Evolutionary conservation across 2,113 vertebrate species (phyloP).

Genomic region (Eptatretus burgeri): DNA sequence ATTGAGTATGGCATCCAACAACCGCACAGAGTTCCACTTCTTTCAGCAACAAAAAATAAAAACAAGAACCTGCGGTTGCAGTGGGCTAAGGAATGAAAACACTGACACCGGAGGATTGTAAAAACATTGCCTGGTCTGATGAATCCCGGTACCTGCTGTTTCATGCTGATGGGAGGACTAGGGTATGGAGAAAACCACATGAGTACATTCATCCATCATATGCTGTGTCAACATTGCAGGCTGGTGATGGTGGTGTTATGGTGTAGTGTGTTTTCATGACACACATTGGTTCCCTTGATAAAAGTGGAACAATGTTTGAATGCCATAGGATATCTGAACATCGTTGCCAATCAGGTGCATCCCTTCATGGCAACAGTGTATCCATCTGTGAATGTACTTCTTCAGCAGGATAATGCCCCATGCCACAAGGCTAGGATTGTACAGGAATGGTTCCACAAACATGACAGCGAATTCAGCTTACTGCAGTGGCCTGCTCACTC

Average conservation of each 20-base stretch:
- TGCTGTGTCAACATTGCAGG: neutral
- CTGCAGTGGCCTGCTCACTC: slow-evolving; percentile 7
- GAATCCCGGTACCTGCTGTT: neutral
- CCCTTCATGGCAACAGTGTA: slow-evolving; percentile 1
- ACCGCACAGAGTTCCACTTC: neutral
- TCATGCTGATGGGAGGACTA: neutral
- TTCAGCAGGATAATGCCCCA: neutral
- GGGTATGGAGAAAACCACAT: neutral
- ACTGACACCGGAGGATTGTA: neutral
- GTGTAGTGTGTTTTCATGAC: neutral
- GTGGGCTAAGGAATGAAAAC: neutral
- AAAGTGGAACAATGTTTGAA: neutral
- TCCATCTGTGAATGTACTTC: neutral
- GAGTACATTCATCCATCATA: neutral
- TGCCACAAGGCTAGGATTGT: neutral
- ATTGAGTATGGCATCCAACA: neutral
- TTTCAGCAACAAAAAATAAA: neutral
- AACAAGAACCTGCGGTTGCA: neutral
- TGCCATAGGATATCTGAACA: neutral
- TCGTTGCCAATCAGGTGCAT: neutral
- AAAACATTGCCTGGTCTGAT: slow-evolving; percentile 5
- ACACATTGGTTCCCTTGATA: neutral
- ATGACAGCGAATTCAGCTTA: slow-evolving; percentile 8
- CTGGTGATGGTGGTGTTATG: neutral
- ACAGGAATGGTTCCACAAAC: slow-evolving; percentile 6